Percentiles rank a stretch among this genome's conserved stretches.
phyloP scores from a whole-genome alignment of 2,888 invertebrate genomes.

The Octonoba sinensis region DNA sequence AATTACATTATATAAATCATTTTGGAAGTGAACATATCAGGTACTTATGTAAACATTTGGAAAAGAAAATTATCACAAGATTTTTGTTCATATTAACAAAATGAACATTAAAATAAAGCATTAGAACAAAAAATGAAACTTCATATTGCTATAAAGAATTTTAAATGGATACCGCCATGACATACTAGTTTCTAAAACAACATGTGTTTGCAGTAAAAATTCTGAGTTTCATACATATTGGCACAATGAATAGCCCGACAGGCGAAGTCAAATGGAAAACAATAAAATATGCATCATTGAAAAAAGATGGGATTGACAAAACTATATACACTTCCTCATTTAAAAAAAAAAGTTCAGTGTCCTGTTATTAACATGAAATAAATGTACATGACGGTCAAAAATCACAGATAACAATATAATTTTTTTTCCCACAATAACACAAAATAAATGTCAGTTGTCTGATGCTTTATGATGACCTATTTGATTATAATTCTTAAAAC shows the following conservation, averaged over 20 bases:
- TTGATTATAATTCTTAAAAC: slow-evolving; percentile 23
- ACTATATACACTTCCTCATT: slow-evolving; percentile 9
- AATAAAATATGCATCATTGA: slow-evolving; percentile 21
- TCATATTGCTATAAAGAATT: slow-evolving; percentile 13
- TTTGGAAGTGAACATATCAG: neutral
- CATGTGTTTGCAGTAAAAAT: slow-evolving; percentile 13
- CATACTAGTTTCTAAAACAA: slow-evolving; percentile 6
- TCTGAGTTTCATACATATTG: slow-evolving; percentile 27
- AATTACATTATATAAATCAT: neutral
- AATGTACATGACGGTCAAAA: slow-evolving; percentile 52
- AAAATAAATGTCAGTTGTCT: slow-evolving; percentile 42
- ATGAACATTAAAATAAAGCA: neutral
- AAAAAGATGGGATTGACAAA: slow-evolving; percentile 19
- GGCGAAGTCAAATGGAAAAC: slow-evolving; percentile 33
- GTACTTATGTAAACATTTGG: neutral
- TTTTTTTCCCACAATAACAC: slow-evolving; percentile 29
- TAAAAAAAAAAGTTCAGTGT: slow-evolving; percentile 17
- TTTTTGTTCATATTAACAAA: slow-evolving; percentile 18
- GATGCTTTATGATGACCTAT: slow-evolving; percentile 22
- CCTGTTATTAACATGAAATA: slow-evolving; percentile 34
- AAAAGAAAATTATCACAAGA: slow-evolving; percentile 16
- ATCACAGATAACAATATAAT: slow-evolving; percentile 57
- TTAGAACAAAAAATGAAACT: neutral
- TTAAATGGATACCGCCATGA: slow-evolving; percentile 17
- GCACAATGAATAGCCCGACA: slow-evolving; percentile 47